These are phyloP conservation scores for Pterocles gutturalis DNA, from an alignment of 2,113 vertebrate genomes.

Conservation along the genomic window DNA sequence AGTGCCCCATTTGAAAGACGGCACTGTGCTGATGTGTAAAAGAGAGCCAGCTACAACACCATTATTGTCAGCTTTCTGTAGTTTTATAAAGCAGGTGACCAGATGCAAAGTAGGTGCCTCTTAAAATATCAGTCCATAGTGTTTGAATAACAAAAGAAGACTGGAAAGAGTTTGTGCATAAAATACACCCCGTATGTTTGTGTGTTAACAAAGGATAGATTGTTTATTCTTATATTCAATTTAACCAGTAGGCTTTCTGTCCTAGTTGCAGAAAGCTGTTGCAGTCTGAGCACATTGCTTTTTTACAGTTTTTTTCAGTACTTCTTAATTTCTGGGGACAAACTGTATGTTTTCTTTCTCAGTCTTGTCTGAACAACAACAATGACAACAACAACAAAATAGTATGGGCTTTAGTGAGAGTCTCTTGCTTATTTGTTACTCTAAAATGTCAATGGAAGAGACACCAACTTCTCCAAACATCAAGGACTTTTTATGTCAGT, in stretches of 20 bases:
- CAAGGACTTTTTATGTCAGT: neutral
- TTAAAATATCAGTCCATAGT: neutral
- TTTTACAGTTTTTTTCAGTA: neutral
- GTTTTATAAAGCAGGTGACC: neutral
- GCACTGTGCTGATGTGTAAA: neutral
- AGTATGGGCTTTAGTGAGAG: neutral
- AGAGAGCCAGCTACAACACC: neutral
- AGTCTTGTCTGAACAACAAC: neutral
- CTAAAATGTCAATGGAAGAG: neutral
- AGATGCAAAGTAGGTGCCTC: neutral
- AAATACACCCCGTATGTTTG: neutral
- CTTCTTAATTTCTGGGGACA: neutral
- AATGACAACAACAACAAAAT: neutral
- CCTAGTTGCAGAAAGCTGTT: neutral
- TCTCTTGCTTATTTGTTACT: neutral
- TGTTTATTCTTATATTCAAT: neutral
- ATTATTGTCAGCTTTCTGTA: neutral
- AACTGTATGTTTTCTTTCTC: neutral
- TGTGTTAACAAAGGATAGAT: neutral
- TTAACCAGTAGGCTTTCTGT: neutral
- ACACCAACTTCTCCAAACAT: neutral
- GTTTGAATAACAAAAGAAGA: neutral
- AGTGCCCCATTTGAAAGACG: constrained; percentile 35
- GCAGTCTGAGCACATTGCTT: neutral
- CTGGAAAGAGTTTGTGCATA: neutral